Evolutionary conservation across 2,797 vertebrate genomes (phyloP).

Genomic region (Picus viridis): DNA sequence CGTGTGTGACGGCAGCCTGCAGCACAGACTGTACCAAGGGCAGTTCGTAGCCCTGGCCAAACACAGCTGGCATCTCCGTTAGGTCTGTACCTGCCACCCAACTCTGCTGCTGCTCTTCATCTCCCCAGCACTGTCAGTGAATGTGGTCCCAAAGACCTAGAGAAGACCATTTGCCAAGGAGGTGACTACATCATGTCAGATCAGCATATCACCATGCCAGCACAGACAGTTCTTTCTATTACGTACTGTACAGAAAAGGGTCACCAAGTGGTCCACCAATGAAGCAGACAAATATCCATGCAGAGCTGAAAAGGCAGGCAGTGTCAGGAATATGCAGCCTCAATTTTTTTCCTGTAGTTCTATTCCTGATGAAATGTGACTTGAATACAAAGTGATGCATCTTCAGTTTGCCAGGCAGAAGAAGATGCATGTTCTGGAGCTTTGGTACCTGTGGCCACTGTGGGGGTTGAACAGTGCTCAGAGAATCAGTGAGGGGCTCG

Average conservation of each 20-base stretch:
- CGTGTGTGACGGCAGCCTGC: neutral
- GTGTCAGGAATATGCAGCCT: neutral
- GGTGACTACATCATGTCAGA: accelerated
- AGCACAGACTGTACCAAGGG: neutral
- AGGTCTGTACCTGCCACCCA: accelerated
- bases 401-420: neutral
- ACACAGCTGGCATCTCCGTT: accelerated
- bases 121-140: accelerated
- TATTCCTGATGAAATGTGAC: neutral
- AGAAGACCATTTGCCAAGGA: neutral
- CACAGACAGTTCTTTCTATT: neutral
- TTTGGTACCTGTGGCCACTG: neutral
- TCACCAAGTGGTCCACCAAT: neutral
- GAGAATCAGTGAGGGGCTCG: neutral
- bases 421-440: neutral
- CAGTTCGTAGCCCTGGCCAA: neutral
- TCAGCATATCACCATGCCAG: accelerated
- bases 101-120: neutral
- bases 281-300: neutral
- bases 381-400: neutral
- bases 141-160: accelerated
- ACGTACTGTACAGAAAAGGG: accelerated
- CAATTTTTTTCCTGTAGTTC: neutral
- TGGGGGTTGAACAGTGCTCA: neutral
- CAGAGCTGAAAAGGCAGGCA: neutral